These are phyloP conservation scores for Cartodere bifasciata DNA, from an alignment of 2,888 invertebrate species.

Conservation along the genomic window DNA sequence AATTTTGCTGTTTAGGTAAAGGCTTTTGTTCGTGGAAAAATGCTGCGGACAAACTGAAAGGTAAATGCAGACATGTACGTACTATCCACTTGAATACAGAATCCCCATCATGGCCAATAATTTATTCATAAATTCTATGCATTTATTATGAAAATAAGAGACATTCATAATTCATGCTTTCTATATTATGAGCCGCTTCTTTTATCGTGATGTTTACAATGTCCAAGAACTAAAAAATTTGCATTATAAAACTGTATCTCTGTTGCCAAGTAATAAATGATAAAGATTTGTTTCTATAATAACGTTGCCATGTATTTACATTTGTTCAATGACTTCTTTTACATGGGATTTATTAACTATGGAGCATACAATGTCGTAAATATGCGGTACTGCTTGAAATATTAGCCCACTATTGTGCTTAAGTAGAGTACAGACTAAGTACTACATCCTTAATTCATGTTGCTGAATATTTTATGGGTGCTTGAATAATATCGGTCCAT, in stretches of 20 bases:
- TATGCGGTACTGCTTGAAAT: no score
- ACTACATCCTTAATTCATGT: no score
- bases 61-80: no score
- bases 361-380: slow-evolving; percentile 10
- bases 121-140: slow-evolving; percentile 26
- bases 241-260: slow-evolving; percentile 24
- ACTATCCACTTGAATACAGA: no score
- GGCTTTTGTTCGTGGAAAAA: no score
- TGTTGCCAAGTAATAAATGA: slow-evolving; percentile 23
- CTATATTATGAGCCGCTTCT: slow-evolving; percentile 20
- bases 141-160: slow-evolving; percentile 26
- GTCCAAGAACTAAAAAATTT: slow-evolving; percentile 24
- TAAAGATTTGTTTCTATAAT: slow-evolving; percentile 24
- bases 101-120: no score
- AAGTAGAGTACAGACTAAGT: no score
- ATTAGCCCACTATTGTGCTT: no score
- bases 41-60: no score
- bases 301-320: slow-evolving; percentile 22
- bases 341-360: slow-evolving; percentile 22
- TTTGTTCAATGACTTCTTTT: slow-evolving; percentile 24
- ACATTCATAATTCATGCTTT: slow-evolving; percentile 24
- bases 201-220: slow-evolving; percentile 22
- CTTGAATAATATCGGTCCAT: no score
- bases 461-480: no score
- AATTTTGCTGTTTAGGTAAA: no score